Base-by-base conservation (phyloP, 2,888 invertebrate genomes). In the Trachelus tabidus region DNA sequence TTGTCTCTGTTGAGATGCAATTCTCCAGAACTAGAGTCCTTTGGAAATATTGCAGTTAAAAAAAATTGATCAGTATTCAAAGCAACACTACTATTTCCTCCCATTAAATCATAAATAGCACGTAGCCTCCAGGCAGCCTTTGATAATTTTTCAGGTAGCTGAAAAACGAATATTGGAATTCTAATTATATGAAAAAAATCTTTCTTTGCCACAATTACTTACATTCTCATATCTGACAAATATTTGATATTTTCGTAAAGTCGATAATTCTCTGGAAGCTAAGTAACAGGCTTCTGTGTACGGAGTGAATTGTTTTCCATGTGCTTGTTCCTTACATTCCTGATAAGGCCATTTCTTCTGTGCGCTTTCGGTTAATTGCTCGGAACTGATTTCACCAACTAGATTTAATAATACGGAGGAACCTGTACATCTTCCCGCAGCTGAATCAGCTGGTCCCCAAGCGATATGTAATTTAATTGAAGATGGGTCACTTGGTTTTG, bases 261-360 rank as follows among this genome's bases (percentile, higher is more conserved):
- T 91, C 9, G 91, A 91, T 77, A 91, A 84, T 85, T 91, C 91
- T 76, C 84, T 88, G 11, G 91, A 91, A 30, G 84, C 85, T 83
- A 89, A 87, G 77, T 90, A 91, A 76, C 91, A 91, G 73, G 90
- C 88, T 76, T 88, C 86, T 0, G 90, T 88, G 40, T 88, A 91
- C n/a, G 90, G 89, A 11, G 86, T 78, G 69, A 85, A 85, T 12
- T 68, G 80, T 78, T 89, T 90, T 11, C 82, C 87, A 69, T 79
- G 75, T 1, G 85, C 79, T 73, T 89, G 83, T 33, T 84, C 78
- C 30, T 86, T 85, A 79, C 90, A 90, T 73, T 89, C 83, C 23
- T 85, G 83, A 75, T 90, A 90, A 4, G 90, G 91, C 90, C 90
- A 90, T n/a, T 82, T 79, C 56, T 85, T 75, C 34, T 79, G 78